Evolutionary conservation across 30 jellyfish, hydroid and myxozoan genomes (phyloP), one percentile per base, ranked within the genome.

Genomic region (Mastigias papua): DNA sequence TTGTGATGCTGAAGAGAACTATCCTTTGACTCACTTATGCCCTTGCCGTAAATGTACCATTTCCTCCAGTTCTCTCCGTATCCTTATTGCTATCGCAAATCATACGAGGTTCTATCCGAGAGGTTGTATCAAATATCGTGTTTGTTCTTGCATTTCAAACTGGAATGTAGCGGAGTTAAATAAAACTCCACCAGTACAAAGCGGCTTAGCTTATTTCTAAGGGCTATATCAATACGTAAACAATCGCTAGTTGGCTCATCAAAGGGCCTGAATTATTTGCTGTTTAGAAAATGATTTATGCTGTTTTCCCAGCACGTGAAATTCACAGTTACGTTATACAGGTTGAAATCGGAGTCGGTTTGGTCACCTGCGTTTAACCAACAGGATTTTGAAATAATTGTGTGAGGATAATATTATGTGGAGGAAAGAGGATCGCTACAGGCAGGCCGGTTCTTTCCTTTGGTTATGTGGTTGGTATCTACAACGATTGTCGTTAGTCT

Each of bases 341-440:
- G 4, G 74, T 20, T 63, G 74, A 63, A 63, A 63, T 63, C 74
- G 46, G 74, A 63, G 74, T n/a, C 35, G 10, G 19, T 63, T 63
- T 1, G 74, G 74, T 23, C 74, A 63, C 42, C 74, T 63, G 74
- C 74, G 74, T 63, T 63, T 63, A 63, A 63, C 74, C 74, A 27
- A 63, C 34, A 63, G 42, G 74, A 63, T 63, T 63, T 8, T n/a
- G 19, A 21, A 63, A 63, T 63, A 63, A 63, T 63, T 9, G 74
- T 63, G 21, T 6, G 23, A n/a, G 74, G 74, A 63, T 63, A 63
- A 27, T 21, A 10, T 63, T 16, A 17, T 63, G 37, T 63, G 74
- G 42, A 63, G 35, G 74, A 63, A 63, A 63, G 74, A 63, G 42
- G 74, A 63, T 63, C 34, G 74, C 42, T 63, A 21, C 23, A 63